A percentile compares a stretch with the other conserved stretches of the same genome.
These are phyloP conservation scores for Alviniconcha strummeri DNA, from an alignment of 2,888 invertebrate species.

Conservation along the genomic window DNA sequence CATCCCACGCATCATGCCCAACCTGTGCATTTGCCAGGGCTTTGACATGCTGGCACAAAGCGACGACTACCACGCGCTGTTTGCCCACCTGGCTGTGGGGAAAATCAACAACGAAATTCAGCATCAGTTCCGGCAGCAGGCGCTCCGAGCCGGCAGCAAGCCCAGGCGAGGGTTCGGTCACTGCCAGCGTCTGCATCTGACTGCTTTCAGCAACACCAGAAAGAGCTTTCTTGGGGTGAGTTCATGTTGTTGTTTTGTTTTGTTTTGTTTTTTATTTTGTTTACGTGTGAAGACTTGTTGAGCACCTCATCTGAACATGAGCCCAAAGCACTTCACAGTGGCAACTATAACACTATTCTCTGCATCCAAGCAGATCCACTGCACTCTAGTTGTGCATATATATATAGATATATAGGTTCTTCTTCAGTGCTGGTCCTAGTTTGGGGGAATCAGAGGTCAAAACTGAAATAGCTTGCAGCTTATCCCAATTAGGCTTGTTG, in stretches of 20 bases:
- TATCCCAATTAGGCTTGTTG: too few species aligned
- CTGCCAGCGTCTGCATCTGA: conserved; percentile 49
- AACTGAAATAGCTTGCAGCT: too few species aligned
- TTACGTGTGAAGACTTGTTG: too few species aligned
- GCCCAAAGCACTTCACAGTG: too few species aligned
- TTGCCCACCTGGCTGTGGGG: conserved; percentile 58
- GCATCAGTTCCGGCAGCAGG: conserved; percentile 41
- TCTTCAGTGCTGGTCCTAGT: too few species aligned
- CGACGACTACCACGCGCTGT: conserved; percentile 43
- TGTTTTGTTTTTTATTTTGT: too few species aligned
- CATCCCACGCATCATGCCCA: conserved; percentile 56
- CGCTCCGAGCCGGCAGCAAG: neutral
- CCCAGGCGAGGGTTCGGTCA: conserved; percentile 44
- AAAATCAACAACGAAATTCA: conserved; percentile 57
- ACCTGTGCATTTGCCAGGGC: conserved; percentile 61
- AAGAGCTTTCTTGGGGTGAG: conserved; percentile 40
- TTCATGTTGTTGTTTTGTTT: neutral
- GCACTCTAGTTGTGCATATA: too few species aligned
- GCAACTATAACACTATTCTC: too few species aligned
- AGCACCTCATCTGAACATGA: too few species aligned
- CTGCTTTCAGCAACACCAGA: conserved; percentile 48
- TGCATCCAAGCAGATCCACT: too few species aligned
- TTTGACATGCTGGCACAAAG: conserved; percentile 46
- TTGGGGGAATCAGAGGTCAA: too few species aligned
- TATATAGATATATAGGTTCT: too few species aligned